Percentiles rank a stretch among this genome's conserved stretches.
phyloP scores from a whole-genome alignment of 2,888 invertebrate genomes.

The Litoditis marina region DNA sequence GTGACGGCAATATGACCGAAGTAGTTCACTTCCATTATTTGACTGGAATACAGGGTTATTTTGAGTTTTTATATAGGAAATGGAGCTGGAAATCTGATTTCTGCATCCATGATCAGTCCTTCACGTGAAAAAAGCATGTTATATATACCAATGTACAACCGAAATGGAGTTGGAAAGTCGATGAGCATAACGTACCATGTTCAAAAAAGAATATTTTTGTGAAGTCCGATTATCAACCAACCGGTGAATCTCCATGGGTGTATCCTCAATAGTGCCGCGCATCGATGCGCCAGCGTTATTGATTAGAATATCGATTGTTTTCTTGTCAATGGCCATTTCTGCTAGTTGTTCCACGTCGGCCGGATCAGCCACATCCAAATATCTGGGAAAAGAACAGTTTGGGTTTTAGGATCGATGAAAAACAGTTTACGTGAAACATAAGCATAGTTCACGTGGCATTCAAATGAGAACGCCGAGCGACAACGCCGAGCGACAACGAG shows the following conservation, averaged over 20 bases:
- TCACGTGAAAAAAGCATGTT: too few relatives aligned
- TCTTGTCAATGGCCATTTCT: conserved; percentile 37
- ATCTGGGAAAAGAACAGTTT: conserved; percentile 24
- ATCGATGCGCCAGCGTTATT: conserved; percentile 58
- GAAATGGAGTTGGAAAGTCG: too few relatives aligned
- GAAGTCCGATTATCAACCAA: too few relatives aligned
- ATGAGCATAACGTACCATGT: too few relatives aligned
- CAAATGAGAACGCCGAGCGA: too few relatives aligned
- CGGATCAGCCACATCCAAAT: conserved; percentile 53
- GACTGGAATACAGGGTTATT: conserved; percentile 14
- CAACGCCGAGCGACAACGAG: too few relatives aligned
- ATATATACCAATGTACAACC: not conserved
- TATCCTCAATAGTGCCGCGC: conserved; percentile 45
- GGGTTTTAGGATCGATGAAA: not conserved
- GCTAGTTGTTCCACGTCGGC: conserved; percentile 37
- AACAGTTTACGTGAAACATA: not conserved
- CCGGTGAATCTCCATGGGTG: conserved; percentile 46
- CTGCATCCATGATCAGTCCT: too few relatives aligned
- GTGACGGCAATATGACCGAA: conserved; percentile 87
- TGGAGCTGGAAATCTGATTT: too few relatives aligned
- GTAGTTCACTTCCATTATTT: conserved; percentile 82
- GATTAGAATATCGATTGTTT: conserved; percentile 55
- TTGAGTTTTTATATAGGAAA: too few relatives aligned
- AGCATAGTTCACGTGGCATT: not conserved
- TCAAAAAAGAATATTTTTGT: not conserved